These are phyloP conservation scores for Diacarnus erythraeanus DNA, from an alignment of 37 sponge, comb jelly and placozoan genomes.

Conservation along the genomic window DNA sequence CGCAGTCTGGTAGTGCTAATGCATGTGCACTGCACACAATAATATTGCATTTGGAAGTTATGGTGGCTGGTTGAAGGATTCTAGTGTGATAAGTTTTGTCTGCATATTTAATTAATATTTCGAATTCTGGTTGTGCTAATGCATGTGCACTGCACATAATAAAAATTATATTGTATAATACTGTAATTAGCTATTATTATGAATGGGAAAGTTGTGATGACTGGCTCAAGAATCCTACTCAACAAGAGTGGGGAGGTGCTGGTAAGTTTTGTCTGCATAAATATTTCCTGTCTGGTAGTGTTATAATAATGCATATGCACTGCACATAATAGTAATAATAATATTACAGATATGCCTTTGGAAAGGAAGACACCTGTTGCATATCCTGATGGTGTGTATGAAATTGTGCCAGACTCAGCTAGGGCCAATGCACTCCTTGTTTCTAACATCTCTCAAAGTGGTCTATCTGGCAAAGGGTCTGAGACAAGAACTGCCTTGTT, in stretches of 20 bases:
- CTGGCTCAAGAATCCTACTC: conserved; percentile 95
- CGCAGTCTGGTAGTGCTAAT: not conserved
- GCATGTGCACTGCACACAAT: conserved; percentile 1
- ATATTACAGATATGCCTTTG: conserved; percentile 69
- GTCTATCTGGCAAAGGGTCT: conserved; percentile 73
- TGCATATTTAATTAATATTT: no score
- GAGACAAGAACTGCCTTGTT: conserved; percentile 65
- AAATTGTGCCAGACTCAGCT: conserved; percentile 51
- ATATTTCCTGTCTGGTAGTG: not conserved
- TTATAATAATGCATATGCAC: not conserved
- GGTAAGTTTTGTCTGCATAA: conserved; percentile 33
- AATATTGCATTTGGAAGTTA: no score
- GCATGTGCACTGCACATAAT: conserved; percentile 1
- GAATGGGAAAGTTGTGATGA: conserved; percentile 88
- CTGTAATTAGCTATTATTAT: no score
- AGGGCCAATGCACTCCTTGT: conserved; percentile 73
- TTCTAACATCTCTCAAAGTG: conserved; percentile 73
- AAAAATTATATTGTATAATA: not conserved
- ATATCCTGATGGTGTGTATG: conserved; percentile 85
- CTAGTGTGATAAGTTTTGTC: not conserved
- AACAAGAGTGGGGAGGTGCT: conserved; percentile 90
- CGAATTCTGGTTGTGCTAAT: not conserved
- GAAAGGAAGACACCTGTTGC: conserved; percentile 70
- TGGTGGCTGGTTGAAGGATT: not conserved
- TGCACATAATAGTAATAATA: no score